A percentile compares a stretch with the other conserved stretches of the same genome.
phyloP scores from a whole-genome alignment of 1,140 invertebrate species.

The Atta cephalotes region DNA sequence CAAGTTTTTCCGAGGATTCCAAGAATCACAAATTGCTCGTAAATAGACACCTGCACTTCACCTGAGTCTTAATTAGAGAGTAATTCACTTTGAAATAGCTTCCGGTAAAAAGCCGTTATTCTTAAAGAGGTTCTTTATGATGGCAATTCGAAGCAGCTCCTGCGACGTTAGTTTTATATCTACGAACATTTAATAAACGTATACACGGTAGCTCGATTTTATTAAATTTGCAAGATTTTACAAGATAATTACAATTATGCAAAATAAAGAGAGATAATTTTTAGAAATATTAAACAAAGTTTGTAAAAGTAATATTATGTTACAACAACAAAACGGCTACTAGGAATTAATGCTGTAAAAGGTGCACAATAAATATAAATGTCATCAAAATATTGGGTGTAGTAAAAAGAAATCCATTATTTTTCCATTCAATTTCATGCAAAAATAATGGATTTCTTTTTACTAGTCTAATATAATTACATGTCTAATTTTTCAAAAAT shows the following conservation, averaged over 20 bases:
- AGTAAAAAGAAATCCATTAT: no score
- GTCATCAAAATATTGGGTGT: no score
- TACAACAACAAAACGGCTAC: no score
- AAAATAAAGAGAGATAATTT: neutral
- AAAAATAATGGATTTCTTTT: no score
- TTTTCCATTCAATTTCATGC: no score
- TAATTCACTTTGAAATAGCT: slow-evolving; percentile 33
- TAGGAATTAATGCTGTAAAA: no score
- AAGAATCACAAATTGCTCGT: slow-evolving; percentile 50
- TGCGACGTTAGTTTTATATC: neutral
- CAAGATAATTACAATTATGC: slow-evolving; percentile 9
- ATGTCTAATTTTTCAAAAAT: no score
- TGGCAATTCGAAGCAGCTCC: slow-evolving; percentile 10
- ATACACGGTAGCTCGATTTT: neutral
- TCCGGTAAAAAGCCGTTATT: slow-evolving; percentile 21
- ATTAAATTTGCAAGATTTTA: slow-evolving; percentile 22
- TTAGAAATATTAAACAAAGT: neutral
- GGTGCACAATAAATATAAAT: no score
- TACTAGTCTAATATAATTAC: no score
- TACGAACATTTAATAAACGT: neutral
- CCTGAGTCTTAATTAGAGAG: slow-evolving; percentile 32
- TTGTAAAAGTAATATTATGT: neutral
- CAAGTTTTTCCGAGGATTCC: no score
- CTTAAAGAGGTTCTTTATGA: slow-evolving; percentile 33
- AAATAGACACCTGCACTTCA: slow-evolving; percentile 43